Conservation (phyloP, 2,797 vertebrate species). For the Coreius guichenoti region DNA sequence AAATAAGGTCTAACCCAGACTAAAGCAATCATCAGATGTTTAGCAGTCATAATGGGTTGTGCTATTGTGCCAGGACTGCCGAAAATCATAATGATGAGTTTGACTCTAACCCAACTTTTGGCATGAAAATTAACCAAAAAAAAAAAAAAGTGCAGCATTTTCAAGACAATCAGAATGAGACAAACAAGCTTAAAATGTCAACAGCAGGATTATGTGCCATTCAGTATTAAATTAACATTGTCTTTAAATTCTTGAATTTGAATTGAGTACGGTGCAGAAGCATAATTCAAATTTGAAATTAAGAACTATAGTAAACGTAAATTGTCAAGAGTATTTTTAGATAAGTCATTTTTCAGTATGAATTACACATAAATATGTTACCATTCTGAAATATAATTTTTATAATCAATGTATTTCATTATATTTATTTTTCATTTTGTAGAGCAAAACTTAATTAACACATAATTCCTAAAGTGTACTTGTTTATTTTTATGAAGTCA, state of each 20-base stretch:
- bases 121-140: neutral
- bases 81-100: slow-evolving; percentile 11
- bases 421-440: neutral
- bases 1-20: neutral
- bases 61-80: neutral
- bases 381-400: neutral
- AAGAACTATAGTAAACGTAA: neutral
- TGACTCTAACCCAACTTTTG: neutral
- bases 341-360: neutral
- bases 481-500: neutral
- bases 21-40: neutral
- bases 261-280: neutral
- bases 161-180: neutral
- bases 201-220: neutral
- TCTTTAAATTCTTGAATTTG: neutral
- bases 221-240: neutral
- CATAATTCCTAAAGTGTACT: neutral
- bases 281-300: neutral
- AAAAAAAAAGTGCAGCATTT: neutral
- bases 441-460: neutral
- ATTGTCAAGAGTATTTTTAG: too few species aligned
- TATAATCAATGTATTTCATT: neutral
- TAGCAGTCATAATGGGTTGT: neutral
- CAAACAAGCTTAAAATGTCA: neutral
- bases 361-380: neutral